Evolutionary conservation across 35 echinoderm and acorn worm genomes (phyloP).

Genomic region (Acanthaster planci): DNA sequence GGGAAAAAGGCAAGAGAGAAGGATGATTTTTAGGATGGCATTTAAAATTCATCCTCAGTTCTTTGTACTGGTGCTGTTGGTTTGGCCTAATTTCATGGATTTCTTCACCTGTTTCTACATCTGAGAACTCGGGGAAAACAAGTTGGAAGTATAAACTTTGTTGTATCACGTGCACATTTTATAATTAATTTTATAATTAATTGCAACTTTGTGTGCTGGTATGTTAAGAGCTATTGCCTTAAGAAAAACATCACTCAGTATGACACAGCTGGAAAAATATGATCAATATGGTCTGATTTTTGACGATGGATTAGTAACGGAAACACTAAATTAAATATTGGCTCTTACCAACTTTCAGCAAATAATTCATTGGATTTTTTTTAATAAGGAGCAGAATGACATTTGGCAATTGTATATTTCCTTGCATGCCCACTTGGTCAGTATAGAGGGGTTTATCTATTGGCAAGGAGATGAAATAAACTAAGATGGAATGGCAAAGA

Average conservation of each 20-base stretch:
- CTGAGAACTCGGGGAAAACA: background rate
- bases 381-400: too few relatives aligned
- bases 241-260: background rate
- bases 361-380: too few relatives aligned
- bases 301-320: too few relatives aligned
- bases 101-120: conserved; percentile 9
- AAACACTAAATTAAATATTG: too few relatives aligned
- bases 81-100: background rate
- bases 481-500: too few relatives aligned
- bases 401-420: too few relatives aligned
- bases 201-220: background rate
- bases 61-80: conserved; percentile 25
- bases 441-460: too few relatives aligned
- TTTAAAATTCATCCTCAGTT: background rate
- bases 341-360: too few relatives aligned
- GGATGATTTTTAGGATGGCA: background rate
- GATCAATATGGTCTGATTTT: too few relatives aligned
- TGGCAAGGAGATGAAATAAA: too few relatives aligned
- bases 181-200: conserved; percentile 13
- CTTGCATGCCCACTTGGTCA: too few relatives aligned
- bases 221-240: conserved; percentile 6
- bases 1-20: background rate
- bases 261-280: too few relatives aligned
- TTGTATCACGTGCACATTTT: conserved; percentile 10
- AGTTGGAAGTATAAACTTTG: background rate